Evolutionary conservation across 2,797 vertebrate species (phyloP).

Genomic region (Enteromius unitaeniatus): DNA sequence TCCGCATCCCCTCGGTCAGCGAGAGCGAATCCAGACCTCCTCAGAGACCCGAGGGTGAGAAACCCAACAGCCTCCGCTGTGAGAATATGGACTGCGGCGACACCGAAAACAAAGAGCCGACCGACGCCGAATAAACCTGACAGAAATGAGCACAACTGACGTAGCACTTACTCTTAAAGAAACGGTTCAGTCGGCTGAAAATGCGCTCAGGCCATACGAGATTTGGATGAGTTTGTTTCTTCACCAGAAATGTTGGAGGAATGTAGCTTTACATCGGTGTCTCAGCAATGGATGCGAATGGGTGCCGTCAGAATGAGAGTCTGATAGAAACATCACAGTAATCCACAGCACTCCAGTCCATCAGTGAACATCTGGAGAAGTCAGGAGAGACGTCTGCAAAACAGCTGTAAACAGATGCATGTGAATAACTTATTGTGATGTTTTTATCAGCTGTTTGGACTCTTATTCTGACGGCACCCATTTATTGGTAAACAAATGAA

Average conservation of each 20-base stretch:
- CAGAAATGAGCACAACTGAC: background rate
- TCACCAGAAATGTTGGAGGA: background rate
- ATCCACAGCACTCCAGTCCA: background rate
- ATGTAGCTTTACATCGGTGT: background rate
- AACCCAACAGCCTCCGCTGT: background rate
- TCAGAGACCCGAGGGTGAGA: slow-evolving; percentile 54
- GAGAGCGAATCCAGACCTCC: slow-evolving; percentile 73
- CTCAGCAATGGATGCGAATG: background rate
- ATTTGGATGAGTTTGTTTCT: background rate
- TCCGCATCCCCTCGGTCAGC: slow-evolving; percentile 68
- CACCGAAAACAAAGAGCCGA: background rate
- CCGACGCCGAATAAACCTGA: background rate
- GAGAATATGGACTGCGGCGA: background rate
- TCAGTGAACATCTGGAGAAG: background rate
- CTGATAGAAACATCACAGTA: background rate
- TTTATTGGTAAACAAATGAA: background rate
- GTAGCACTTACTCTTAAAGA: background rate
- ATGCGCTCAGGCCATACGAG: background rate
- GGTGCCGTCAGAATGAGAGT: background rate
- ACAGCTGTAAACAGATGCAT: too few relatives aligned
- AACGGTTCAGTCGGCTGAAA: background rate
- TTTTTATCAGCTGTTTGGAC: too few relatives aligned
- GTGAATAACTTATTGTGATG: too few relatives aligned
- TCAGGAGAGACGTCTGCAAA: too few relatives aligned
- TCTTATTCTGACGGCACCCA: background rate